Base-by-base conservation (phyloP, 53 echinoderm and acorn worm species). In the Holothuria leucospilota region DNA sequence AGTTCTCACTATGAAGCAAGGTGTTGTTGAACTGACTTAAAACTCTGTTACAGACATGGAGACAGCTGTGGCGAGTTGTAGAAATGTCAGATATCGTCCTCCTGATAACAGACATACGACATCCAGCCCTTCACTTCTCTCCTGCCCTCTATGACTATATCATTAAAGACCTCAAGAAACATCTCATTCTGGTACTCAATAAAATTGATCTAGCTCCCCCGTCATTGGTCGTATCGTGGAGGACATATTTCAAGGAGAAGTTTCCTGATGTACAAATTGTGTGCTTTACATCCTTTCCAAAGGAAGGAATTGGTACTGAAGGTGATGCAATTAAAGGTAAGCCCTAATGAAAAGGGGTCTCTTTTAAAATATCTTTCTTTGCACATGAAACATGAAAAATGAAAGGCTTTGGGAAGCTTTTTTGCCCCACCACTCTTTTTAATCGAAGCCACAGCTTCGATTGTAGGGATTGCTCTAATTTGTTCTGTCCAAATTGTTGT, bases 141-240 rank as follows among this genome's bases (percentile, higher is more conserved):
- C 97, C 97, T 7, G 97, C 95, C 21, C 90, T 96, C 28, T 97
- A 97, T 53, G 91, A 95, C 90, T 95, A 97, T 63, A 93, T 97
- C 71, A 95, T 72, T 30, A 89, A 93, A 25, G 94, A 97, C 20
- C 95, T 97, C 14, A 88, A 87, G 61, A 95, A 93, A 21, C 95
- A 97, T 63, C 88, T 97, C 29, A 90, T 97, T 67, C 81, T 95
- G 73, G 95, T 95, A 8, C 92, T 95, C 16, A 97, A 97, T 68
- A 97, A 97, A 84, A 97, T 97, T 23, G 97, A 97, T 80, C 86
- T 97, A n/a, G 95, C 97, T 27, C 94, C 97, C 7, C 95, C 97
- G 14, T 88, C 93, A 3, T 80, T 97, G 20, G 97, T 97, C 5
- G 97, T 97, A 24, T 94, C 97, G n/a, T 97, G 97, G 97, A 85